phyloP scores from a whole-genome alignment of 2,113 vertebrate genomes.

The Barbus barbus region DNA sequence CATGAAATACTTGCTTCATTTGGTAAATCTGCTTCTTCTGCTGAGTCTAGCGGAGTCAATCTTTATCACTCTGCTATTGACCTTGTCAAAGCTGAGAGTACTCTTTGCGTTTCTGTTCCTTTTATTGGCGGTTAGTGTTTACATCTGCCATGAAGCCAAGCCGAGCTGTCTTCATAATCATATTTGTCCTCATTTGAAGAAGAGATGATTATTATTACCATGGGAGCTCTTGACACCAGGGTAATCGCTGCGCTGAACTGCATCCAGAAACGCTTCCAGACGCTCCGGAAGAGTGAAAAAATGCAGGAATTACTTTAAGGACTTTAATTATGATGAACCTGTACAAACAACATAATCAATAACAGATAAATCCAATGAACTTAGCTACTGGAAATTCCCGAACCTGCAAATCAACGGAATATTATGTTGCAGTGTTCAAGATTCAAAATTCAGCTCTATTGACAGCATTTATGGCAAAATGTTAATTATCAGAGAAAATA shows the following conservation, averaged over 20 bases:
- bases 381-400: background rate
- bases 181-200: slow-evolving; percentile 51
- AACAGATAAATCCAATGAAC: background rate
- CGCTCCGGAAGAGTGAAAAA: slow-evolving; percentile 18
- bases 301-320: background rate
- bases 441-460: background rate
- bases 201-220: slow-evolving; percentile 57
- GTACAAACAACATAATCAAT: background rate
- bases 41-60: background rate
- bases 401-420: background rate
- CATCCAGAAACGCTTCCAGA: slow-evolving; percentile 34
- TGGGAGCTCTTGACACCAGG: slow-evolving; percentile 52
- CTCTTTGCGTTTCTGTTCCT: background rate
- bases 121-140: slow-evolving; percentile 41
- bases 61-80: background rate
- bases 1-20: slow-evolving; percentile 16
- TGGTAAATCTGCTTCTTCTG: slow-evolving; percentile 2
- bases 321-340: slow-evolving; percentile 18
- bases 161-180: slow-evolving; percentile 54
- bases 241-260: slow-evolving; percentile 51
- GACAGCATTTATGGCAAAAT: background rate
- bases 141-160: slow-evolving; percentile 50
- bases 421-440: background rate
- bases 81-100: slow-evolving; percentile 18
- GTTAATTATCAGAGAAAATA: background rate